Evolutionary conservation across 2,888 invertebrate species (phyloP).

Genomic region (Leptopilina drosophilae): DNA sequence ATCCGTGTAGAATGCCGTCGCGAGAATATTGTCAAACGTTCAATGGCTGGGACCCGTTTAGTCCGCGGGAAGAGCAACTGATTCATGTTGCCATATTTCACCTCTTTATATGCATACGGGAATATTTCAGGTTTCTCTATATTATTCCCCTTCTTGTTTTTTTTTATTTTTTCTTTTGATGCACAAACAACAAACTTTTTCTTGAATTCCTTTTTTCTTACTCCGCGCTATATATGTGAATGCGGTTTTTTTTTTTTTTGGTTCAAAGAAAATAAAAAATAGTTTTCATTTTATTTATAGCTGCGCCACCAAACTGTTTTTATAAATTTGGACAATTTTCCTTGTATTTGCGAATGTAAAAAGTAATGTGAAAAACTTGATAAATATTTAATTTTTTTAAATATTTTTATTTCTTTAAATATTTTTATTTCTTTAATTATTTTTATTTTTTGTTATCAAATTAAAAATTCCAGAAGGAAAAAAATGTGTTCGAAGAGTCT

Average conservation of each 20-base stretch:
- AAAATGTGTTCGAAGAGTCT: neutral
- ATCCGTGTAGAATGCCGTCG: slow-evolving; percentile 62
- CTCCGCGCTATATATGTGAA: no score
- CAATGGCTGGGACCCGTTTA: slow-evolving; percentile 57
- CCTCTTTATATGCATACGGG: slow-evolving; percentile 68
- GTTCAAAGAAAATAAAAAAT: no score
- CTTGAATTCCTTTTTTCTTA: neutral
- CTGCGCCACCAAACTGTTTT: no score
- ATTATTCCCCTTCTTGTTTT: neutral
- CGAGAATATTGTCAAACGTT: slow-evolving; percentile 71
- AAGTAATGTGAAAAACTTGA: no score
- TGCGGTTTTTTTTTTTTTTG: no score
- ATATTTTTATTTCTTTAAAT: no score
- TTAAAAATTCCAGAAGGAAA: neutral
- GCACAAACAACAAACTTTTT: neutral
- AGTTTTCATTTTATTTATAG: no score
- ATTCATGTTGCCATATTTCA: slow-evolving; percentile 72
- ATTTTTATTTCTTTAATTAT: no score
- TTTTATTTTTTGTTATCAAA: no score
- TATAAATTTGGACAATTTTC: no score
- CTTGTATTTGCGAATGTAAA: no score
- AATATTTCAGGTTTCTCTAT: slow-evolving; percentile 65
- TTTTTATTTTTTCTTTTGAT: neutral
- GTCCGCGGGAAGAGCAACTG: slow-evolving; percentile 67
- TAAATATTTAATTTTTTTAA: no score